Evolutionary conservation across 2,888 invertebrate genomes (phyloP).

Genomic region (Myopa tessellatipennis): DNA sequence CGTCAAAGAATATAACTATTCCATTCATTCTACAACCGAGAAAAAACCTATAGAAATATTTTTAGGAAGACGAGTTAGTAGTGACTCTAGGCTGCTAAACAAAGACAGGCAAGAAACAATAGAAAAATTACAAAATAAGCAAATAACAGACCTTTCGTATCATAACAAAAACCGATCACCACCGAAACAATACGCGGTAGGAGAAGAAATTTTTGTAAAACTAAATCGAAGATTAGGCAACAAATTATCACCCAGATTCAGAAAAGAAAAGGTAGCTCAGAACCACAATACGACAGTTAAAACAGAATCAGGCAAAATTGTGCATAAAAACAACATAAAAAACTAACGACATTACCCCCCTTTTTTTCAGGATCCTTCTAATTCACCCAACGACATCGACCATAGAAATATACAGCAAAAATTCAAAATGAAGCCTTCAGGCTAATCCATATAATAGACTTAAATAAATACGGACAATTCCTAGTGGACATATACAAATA

Average conservation of each 20-base stretch:
- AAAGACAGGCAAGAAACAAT: background rate
- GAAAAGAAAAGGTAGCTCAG: background rate
- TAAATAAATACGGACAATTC: no score
- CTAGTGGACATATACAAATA: no score
- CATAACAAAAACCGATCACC: background rate
- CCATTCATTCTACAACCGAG: slow-evolving; percentile 22
- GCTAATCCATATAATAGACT: no score
- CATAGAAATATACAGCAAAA: no score
- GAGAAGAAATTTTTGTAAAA: background rate
- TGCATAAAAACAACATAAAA: background rate
- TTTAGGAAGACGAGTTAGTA: background rate
- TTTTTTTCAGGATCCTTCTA: no score
- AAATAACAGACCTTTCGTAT: background rate
- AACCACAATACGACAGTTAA: no score
- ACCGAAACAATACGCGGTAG: background rate
- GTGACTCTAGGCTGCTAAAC: background rate
- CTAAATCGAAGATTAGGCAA: background rate
- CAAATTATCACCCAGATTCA: background rate
- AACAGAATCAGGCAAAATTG: background rate
- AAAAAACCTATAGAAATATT: slow-evolving; percentile 4
- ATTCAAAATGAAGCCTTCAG: no score
- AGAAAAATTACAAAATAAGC: background rate
- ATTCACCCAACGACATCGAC: no score
- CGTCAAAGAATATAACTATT: slow-evolving; percentile 33
- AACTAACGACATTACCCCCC: background rate